Percentiles rank a stretch among this genome's conserved stretches.
Evolutionary conservation across 2,888 invertebrate species (phyloP).

Genomic region (Phaedon cochleariae): DNA sequence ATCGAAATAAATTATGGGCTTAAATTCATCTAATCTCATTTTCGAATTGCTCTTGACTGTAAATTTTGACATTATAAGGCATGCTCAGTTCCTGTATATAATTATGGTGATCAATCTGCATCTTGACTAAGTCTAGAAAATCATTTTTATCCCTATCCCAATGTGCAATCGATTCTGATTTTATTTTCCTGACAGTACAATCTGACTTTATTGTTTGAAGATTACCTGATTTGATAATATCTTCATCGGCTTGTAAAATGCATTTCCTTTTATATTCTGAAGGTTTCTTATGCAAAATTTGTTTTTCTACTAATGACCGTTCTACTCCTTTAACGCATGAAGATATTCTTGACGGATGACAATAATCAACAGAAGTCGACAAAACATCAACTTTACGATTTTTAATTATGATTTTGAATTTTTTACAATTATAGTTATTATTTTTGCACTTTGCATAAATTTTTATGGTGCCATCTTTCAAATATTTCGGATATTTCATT

Average conservation of each 20-base stretch:
- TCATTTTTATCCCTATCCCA: slow-evolving; percentile 25
- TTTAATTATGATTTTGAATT: background rate
- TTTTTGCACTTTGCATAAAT: too few species aligned
- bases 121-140: slow-evolving; percentile 19
- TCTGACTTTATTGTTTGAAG: slow-evolving; percentile 28
- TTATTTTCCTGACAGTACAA: slow-evolving; percentile 22
- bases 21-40: background rate
- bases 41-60: slow-evolving; percentile 23
- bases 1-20: slow-evolving; percentile 20
- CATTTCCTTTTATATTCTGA: slow-evolving; percentile 4
- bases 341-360: too few species aligned
- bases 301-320: too few species aligned
- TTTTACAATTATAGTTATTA: background rate
- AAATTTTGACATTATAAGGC: slow-evolving; percentile 29
- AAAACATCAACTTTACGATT: background rate
- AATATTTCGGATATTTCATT: slow-evolving; percentile 1
- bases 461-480: background rate
- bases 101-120: slow-evolving; percentile 25
- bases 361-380: too few species aligned
- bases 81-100: slow-evolving; percentile 25
- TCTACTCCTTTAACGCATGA: too few species aligned
- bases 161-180: slow-evolving; percentile 21
- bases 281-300: background rate
- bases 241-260: slow-evolving; percentile 12
- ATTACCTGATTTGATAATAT: slow-evolving; percentile 6